Base-by-base conservation (phyloP, 2,797 vertebrate genomes). In the Valencia hispanica region DNA sequence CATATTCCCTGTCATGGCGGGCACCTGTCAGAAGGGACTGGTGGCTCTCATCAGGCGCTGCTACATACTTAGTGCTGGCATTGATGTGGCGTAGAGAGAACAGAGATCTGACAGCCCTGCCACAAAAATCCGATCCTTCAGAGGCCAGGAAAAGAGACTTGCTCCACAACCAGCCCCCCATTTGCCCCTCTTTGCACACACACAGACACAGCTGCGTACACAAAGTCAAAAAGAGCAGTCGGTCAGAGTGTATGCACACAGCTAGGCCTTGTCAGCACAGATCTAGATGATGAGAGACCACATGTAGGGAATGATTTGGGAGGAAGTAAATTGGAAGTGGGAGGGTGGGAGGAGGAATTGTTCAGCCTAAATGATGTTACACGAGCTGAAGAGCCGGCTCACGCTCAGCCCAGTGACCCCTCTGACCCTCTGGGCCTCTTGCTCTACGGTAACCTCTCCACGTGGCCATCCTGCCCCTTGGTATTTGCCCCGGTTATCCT, bases 141-240 rank as follows among this genome's bases (percentile, higher is more conserved):
- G 92, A 90, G 20, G 51, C 71, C 77, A 51, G 72, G 83, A 81
- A 88, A 75, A 83, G 70, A 86, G 85, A 86, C 81, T 78, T 63
- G 66, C 83, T 70, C 36, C 39, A 43, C 39, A 25, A 20, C 85
- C 85, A 84, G 72, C 74, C 17, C 82, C 77, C 82, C 80, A n/a
- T 84, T 47, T 59, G 8, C 81, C 79, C 73, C 73, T 47, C 51
- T 74, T 70, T 78, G 63, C 74, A 72, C 82, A 75, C 74, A 63
- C 32, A 20, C 30, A 61, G 12, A 17, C 25, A 82, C 75, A 85
- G 66, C 86, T 73, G 72, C 73, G 72, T 51, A 88, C 82, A 80
- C 92, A 93, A 94, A 97, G 95, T 95, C 92, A 96, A 97, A 98
- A 98, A 97, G 97, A 99, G 96, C 97, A 98, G 97, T 97, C 96